Evolutionary conservation across 2,888 invertebrate genomes (phyloP), one percentile per base, ranked within the genome.

Genomic region (Ethmia dodecea): DNA sequence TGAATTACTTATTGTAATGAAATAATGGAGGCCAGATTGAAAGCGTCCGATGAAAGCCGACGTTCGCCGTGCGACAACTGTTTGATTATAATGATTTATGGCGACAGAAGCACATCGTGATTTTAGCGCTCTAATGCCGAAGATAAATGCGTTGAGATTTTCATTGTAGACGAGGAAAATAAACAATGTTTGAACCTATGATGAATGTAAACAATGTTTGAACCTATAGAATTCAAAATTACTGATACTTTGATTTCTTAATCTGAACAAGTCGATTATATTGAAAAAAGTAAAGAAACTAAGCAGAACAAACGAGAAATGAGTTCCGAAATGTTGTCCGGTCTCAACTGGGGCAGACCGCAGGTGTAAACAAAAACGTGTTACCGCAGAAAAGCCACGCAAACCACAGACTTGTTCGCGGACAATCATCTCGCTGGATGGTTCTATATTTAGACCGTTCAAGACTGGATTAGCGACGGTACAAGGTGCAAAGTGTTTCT

Each of bases 51-150:
- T 79, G 77, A 78, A 81, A 79, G 74, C 66, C 70, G 75, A 71
- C 70, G 67, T 67, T 18, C 65, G 57, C 55, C 55, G 54, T 59
- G 50, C 59, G 64, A 68, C 58, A 55, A 63, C 62, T 68, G 74
- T 75, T 77, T 79, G 78, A 78, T 77, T 79, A 64, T 80, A 81
- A 83, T 84, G 81, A 86, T 84, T 84, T 79, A 84, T 80, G 75
- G 63, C 66, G 74, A 75, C 78, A 68, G 71, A 65, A 69, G 68
- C 70, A 66, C 72, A 69, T 70, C 69, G 75, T 66, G 66, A 78
- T 78, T 76, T 79, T 73, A 64, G 62, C 69, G 67, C 70, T 65
- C 68, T 79, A 76, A 77, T 69, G 69, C 61, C 62, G 60, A 68
- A 79, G 78, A 78, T 79, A 75, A 81, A 81, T 76, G 75, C 66